A percentile compares a stretch with the other conserved stretches of the same genome.
Conservation (phyloP, 2,888 invertebrate genomes). For the Dynastes grantii region DNA sequence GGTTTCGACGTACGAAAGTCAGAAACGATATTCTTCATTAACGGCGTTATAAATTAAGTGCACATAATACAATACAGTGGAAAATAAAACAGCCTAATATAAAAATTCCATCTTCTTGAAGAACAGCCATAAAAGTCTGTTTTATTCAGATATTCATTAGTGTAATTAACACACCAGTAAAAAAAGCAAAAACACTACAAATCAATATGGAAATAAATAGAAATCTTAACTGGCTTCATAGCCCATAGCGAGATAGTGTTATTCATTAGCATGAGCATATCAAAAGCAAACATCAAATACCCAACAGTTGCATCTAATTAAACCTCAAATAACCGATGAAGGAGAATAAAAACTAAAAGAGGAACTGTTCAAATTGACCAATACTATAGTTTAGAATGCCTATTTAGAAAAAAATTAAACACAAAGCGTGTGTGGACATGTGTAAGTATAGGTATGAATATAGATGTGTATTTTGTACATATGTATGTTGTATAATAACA, state of each 20-base stretch:
- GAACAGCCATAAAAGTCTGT: constrained; percentile 19
- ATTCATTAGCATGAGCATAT: constrained; percentile 41
- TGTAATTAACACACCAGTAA: constrained; percentile 24
- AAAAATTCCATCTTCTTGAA: constrained; percentile 25
- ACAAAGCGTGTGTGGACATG: background rate
- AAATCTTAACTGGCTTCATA: constrained; percentile 38
- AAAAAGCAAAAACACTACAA: constrained; percentile 42
- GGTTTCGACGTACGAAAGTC: too few relatives aligned
- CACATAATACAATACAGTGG: too few relatives aligned
- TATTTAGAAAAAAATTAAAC: constrained; percentile 22
- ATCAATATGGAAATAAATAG: constrained; percentile 46
- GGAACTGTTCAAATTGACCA: background rate
- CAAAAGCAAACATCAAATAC: constrained; percentile 40
- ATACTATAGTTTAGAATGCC: background rate
- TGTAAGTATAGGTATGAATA: background rate
- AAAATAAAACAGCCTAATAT: background rate
- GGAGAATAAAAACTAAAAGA: constrained; percentile 24
- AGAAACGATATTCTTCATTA: too few relatives aligned
- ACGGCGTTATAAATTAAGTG: too few relatives aligned
- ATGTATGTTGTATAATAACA: constrained; percentile 2
- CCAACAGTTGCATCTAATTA: constrained; percentile 34
- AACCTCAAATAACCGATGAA: constrained; percentile 18
- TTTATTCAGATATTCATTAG: constrained; percentile 41
- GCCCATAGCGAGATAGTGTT: constrained; percentile 34
- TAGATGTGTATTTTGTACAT: constrained; percentile 3